A percentile compares a stretch with the other conserved stretches of the same genome.
Evolutionary conservation across 2,888 invertebrate species (phyloP).

Genomic region (Tinea semifulvella): DNA sequence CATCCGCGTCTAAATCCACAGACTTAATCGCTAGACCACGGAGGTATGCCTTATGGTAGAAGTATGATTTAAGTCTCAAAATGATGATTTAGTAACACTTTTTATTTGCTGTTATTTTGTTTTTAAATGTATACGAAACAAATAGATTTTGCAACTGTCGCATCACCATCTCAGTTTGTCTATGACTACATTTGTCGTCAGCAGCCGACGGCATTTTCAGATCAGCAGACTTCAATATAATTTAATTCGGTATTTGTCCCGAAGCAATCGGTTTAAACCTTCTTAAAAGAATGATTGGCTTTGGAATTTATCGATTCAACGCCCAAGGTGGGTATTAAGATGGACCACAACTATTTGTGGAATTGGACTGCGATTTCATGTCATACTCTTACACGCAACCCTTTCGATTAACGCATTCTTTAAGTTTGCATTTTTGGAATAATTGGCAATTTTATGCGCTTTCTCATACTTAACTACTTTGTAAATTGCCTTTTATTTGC

Average conservation of each 20-base stretch:
- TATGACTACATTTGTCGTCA: conserved; percentile 9
- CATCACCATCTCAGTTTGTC: neutral
- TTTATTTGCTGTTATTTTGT: too few species aligned
- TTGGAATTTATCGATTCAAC: conserved; percentile 15
- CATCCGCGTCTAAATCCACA: too few species aligned
- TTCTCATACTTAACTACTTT: too few species aligned
- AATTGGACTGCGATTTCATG: conserved; percentile 10
- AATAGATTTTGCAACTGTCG: too few species aligned
- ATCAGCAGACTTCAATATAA: conserved; percentile 17
- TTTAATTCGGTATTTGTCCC: conserved; percentile 19
- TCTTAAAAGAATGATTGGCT: conserved; percentile 15
- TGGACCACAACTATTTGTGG: conserved; percentile 13
- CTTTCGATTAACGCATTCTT: too few species aligned
- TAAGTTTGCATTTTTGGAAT: neutral
- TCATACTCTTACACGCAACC: conserved; percentile 13
- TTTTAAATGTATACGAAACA: too few species aligned
- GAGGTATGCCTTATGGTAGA: too few species aligned
- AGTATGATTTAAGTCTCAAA: too few species aligned
- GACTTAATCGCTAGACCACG: too few species aligned
- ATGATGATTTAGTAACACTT: too few species aligned
- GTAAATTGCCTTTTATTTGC: too few species aligned
- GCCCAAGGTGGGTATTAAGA: conserved; percentile 14
- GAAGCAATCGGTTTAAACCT: conserved; percentile 15
- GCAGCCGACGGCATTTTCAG: conserved; percentile 14
- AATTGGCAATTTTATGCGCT: neutral